Evolutionary conservation across 2,888 invertebrate genomes (phyloP).

Genomic region (Acholoe squamosa): DNA sequence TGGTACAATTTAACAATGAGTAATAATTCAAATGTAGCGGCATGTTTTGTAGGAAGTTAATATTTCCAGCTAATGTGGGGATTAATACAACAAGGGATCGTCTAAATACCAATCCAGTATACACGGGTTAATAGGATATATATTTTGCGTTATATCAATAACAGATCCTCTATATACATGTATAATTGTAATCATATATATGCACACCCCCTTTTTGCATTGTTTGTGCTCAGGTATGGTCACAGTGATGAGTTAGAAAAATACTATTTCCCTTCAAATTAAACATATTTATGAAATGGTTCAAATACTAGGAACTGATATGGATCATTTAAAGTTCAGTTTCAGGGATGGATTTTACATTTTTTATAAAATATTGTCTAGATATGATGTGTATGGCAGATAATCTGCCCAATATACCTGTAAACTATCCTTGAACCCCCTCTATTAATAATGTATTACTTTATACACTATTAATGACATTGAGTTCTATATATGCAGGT

Average conservation of each 20-base stretch:
- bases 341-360: neutral
- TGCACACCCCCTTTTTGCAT: slow-evolving; percentile 9
- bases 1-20: neutral
- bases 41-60: neutral
- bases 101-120: neutral
- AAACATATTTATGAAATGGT: neutral
- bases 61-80: neutral
- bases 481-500: too few relatives aligned
- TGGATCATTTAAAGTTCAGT: neutral
- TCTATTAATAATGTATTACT: too few relatives aligned
- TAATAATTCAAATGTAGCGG: neutral
- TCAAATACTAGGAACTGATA: neutral
- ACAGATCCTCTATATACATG: neutral
- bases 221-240: neutral
- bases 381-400: neutral
- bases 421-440: too few relatives aligned
- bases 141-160: neutral
- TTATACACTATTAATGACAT: too few relatives aligned
- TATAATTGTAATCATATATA: slow-evolving; percentile 4
- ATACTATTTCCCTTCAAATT: slow-evolving; percentile 17
- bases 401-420: neutral
- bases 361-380: neutral
- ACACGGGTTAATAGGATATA: neutral
- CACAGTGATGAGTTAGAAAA: neutral
- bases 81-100: neutral